A percentile compares a stretch with the other conserved stretches of the same genome.
These are phyloP conservation scores for Rousettus madagascariensis DNA, from an alignment of 2,797 vertebrate genomes.

Conservation along the genomic window DNA sequence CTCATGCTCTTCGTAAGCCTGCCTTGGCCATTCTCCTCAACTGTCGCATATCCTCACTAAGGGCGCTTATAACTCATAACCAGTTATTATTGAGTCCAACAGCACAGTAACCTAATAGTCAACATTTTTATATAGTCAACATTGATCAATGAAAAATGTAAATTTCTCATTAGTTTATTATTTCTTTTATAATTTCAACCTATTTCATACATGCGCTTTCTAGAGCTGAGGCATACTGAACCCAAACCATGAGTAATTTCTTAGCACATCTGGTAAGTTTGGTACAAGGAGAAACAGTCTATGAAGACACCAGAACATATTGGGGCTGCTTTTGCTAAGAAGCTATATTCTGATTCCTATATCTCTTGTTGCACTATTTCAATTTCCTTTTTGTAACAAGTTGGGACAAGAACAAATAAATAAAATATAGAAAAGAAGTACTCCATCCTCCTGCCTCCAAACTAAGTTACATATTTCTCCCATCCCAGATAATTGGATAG, in stretches of 20 bases:
- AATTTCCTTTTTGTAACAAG: neutral
- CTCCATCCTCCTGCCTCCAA: neutral
- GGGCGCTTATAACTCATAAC: neutral
- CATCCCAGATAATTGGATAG: neutral
- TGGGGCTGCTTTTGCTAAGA: neutral
- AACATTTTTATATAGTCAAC: neutral
- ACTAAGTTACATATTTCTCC: neutral
- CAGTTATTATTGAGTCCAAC: neutral
- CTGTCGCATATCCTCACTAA: neutral
- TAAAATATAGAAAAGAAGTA: neutral
- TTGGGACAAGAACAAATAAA: neutral
- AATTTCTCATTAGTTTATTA: neutral
- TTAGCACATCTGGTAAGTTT: neutral
- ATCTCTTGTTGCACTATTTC: neutral
- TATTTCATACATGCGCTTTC: neutral
- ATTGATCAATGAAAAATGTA: neutral
- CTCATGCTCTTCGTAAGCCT: neutral
- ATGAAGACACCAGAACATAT: neutral
- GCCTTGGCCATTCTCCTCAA: neutral
- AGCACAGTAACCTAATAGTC: neutral
- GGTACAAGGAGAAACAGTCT: neutral
- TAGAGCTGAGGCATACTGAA: neutral
- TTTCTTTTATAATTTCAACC: conserved; percentile 1
- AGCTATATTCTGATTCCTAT: neutral
- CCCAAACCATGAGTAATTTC: neutral